Evolutionary conservation across 2,113 vertebrate genomes (phyloP), one percentile per base, ranked within the genome.

Genomic region (Empidonax alnorum): DNA sequence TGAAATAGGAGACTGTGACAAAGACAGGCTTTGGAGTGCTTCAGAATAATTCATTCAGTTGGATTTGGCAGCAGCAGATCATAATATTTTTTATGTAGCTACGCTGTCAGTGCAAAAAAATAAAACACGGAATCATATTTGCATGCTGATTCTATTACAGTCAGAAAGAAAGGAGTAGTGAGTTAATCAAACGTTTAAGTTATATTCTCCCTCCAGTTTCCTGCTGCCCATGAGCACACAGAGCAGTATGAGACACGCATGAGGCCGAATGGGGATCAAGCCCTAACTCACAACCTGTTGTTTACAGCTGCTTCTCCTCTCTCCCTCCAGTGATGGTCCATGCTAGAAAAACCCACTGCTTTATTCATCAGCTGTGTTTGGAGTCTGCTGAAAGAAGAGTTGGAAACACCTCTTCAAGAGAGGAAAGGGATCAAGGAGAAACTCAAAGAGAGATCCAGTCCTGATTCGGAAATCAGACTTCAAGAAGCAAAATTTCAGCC

Each of bases 31-130:
- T 89, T 93, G 93, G 93, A 93, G 71, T 79, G 52, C 66, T 96
- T 96, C 89, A 89, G 90, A 98, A 97, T 97, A 97, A 97, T 94
- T 97, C 93, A 96, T 95, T 87, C 87, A 33, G 80, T 71, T 67
- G 61, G 42, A 55, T 79, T 87, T 89, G 91, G 81, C 91, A 97
- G 91, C 87, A 58, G 79, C 39, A 94, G 94, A 73, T 84, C 94
- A 94, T 95, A 94, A 91, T 93, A 71, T 97, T 94, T 97, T 95
- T 95, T 75, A 67, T 92, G 74, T 91, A 87, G 50, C 74, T 80
- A 78, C 11, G 47, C 79, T 87, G 90, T 92, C 78, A 96, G 37
- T 53, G 63, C 12, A 76, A 95, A 96, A 85, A 66, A 95, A 93
- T 69, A 84, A 92, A 93, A 94, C 67, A 65, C 19, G 4, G 81